Conservation (phyloP, 2,113 vertebrate species). For the Parus major region DNA sequence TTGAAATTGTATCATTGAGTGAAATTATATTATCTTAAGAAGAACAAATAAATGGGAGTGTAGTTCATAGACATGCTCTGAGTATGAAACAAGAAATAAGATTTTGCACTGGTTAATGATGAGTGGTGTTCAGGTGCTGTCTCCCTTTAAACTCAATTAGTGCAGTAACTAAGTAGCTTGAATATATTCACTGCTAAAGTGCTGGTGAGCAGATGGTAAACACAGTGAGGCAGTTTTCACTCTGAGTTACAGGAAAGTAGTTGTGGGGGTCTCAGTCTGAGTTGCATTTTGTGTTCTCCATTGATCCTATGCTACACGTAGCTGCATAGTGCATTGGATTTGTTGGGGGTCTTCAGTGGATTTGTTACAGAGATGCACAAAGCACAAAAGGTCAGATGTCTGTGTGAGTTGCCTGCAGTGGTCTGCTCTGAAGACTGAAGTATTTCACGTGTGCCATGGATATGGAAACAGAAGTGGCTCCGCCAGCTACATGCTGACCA, state of each 20-base stretch:
- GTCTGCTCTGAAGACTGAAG: not conserved
- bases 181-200: not conserved
- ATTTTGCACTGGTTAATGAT: not conserved
- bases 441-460: accelerated
- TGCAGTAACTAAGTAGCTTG: not conserved
- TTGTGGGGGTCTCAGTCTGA: not conserved
- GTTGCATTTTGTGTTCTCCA: accelerated
- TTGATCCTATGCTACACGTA: accelerated
- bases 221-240: not conserved
- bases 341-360: not conserved
- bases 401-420: accelerated
- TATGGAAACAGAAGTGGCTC: not conserved
- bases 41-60: not conserved
- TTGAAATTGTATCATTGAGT: not conserved
- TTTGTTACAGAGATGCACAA: not conserved
- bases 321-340: not conserved
- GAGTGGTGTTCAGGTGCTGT: not conserved
- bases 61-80: not conserved
- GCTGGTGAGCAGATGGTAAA: not conserved
- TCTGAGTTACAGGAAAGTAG: not conserved
- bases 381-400: not conserved
- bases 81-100: not conserved
- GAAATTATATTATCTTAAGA: not conserved
- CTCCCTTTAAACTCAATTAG: not conserved
- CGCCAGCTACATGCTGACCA: not conserved